phyloP scores from a whole-genome alignment of 2,113 vertebrate genomes.

The Columba janthina region DNA sequence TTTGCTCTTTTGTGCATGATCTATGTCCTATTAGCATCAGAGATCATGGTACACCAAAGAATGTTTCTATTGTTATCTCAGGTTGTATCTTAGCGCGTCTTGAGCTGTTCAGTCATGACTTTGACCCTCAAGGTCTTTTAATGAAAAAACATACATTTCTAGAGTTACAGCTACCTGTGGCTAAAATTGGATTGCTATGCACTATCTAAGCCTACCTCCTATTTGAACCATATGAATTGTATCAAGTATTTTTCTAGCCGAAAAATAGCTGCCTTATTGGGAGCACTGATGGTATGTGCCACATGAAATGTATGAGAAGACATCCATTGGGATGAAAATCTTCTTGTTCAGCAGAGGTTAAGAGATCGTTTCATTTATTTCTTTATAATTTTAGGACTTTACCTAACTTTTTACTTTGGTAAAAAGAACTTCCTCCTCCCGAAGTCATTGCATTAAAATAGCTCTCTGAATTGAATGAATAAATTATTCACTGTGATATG shows the following conservation, averaged over 20 bases:
- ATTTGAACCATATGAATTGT: not conserved
- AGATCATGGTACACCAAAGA: not conserved
- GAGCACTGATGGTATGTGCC: not conserved
- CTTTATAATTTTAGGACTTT: not conserved
- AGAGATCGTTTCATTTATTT: not conserved
- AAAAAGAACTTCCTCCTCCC: not conserved
- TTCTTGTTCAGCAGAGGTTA: not conserved
- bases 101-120: not conserved
- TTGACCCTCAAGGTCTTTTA: not conserved
- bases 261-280: not conserved
- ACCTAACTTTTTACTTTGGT: not conserved
- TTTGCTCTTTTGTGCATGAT: conserved; percentile 4
- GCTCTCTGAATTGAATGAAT: not conserved
- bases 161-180: not conserved
- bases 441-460: not conserved
- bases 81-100: not conserved
- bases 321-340: not conserved
- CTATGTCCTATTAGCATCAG: not conserved
- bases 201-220: not conserved
- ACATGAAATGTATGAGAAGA: not conserved
- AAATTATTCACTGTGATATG: not conserved
- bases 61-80: not conserved
- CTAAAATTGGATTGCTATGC: not conserved
- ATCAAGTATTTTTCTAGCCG: not conserved
- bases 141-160: not conserved